Conservation (phyloP, 1,140 invertebrate species). For the Drosophila pseudoananassae region DNA sequence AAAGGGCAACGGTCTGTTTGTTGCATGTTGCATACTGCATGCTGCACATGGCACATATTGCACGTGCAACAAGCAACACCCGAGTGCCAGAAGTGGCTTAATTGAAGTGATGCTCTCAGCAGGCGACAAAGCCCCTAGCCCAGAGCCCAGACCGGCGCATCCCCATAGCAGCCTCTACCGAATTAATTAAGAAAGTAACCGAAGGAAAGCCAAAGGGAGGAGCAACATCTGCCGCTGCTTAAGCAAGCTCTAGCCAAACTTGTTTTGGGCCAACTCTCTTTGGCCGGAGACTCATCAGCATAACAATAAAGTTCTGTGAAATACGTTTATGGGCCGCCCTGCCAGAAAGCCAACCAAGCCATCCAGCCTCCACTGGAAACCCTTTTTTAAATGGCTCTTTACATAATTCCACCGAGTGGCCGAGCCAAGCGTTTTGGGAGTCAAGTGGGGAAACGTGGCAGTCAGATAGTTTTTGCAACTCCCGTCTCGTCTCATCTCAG, state of each 20-base stretch:
- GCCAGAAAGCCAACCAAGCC: background rate
- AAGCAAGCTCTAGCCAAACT: conserved; percentile 43
- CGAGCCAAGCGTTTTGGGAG: conserved; percentile 6
- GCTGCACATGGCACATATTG: conserved; percentile 35
- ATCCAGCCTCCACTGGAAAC: conserved; percentile 21
- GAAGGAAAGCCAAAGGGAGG: conserved; percentile 33
- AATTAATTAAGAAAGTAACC: conserved; percentile 57
- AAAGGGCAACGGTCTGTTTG: conserved; percentile 26
- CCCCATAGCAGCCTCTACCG: conserved; percentile 8
- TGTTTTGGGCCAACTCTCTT: conserved; percentile 27
- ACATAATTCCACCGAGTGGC: conserved; percentile 47
- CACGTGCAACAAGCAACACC: conserved; percentile 57
- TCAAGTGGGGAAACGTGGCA: conserved; percentile 50
- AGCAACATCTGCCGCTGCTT: conserved; percentile 43
- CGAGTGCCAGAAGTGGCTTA: conserved; percentile 62
- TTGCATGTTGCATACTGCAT: conserved; percentile 29
- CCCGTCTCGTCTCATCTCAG: background rate
- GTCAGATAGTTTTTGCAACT: conserved; percentile 24
- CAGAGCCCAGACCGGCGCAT: background rate
- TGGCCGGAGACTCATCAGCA: conserved; percentile 50
- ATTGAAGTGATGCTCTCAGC: conserved; percentile 74
- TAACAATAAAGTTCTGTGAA: conserved; percentile 66
- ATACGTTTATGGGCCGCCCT: conserved; percentile 35
- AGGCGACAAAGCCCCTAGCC: conserved; percentile 24
- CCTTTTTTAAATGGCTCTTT: conserved; percentile 58